A percentile compares a stretch with the other conserved stretches of the same genome.
Evolutionary conservation across 2,888 invertebrate genomes (phyloP).

Genomic region (Tryphoninae sp.): DNA sequence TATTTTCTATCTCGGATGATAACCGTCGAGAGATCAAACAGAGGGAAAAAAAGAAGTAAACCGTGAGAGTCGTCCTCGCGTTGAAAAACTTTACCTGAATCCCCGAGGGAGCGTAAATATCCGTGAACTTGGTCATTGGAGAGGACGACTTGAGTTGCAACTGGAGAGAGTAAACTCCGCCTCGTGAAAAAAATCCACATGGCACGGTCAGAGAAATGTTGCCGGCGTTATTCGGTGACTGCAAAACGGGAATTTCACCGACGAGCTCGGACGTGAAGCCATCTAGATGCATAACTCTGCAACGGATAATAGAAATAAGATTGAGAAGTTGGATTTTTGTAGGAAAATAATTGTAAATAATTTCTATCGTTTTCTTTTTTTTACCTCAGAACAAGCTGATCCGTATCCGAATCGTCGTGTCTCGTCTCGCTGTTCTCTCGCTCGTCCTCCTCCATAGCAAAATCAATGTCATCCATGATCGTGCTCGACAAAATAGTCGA

Average conservation of each 20-base stretch:
- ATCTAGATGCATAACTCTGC: slow-evolving; percentile 82
- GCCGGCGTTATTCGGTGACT: slow-evolving; percentile 68
- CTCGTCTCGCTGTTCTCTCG: slow-evolving; percentile 51
- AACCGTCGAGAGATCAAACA: background rate
- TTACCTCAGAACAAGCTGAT: slow-evolving; percentile 73
- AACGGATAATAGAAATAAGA: slow-evolving; percentile 78
- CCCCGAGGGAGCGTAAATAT: slow-evolving; percentile 70
- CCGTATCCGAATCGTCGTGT: slow-evolving; percentile 44
- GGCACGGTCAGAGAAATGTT: slow-evolving; percentile 83
- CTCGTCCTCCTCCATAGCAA: slow-evolving; percentile 64
- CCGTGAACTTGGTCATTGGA: slow-evolving; percentile 69
- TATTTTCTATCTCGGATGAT: slow-evolving; percentile 44
- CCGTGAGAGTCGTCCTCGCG: too few relatives aligned
- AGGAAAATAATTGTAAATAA: background rate
- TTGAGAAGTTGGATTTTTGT: slow-evolving; percentile 80
- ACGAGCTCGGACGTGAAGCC: slow-evolving; percentile 79
- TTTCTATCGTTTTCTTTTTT: too few relatives aligned
- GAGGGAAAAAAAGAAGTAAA: background rate
- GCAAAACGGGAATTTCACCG: slow-evolving; percentile 75
- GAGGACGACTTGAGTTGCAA: slow-evolving; percentile 77
- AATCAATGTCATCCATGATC: slow-evolving; percentile 65
- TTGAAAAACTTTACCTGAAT: slow-evolving; percentile 68
- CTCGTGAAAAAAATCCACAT: slow-evolving; percentile 89
- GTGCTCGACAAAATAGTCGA: slow-evolving; percentile 73
- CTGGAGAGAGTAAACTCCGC: slow-evolving; percentile 85